These are phyloP conservation scores for Rotaria magnacalcarata DNA, from an alignment of 2,888 invertebrate genomes.

Conservation along the genomic window DNA sequence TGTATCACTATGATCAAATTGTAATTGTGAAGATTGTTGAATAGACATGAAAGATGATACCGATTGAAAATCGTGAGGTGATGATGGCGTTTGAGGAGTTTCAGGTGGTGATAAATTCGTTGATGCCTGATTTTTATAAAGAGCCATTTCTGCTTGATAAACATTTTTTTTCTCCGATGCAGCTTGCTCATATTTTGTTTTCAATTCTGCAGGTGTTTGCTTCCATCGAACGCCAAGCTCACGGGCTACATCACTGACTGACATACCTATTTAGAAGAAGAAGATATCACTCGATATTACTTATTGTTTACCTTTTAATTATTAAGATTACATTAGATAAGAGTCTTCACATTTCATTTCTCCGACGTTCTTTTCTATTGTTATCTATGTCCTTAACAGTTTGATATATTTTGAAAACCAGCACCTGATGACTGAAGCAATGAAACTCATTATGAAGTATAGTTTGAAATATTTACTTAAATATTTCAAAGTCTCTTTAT, in stretches of 20 bases:
- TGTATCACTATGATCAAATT: not conserved
- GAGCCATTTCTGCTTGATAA: not conserved
- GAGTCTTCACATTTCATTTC: too few relatives aligned
- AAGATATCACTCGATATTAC: not conserved
- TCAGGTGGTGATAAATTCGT: not conserved
- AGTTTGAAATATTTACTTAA: too few relatives aligned
- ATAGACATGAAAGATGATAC: not conserved
- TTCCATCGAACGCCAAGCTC: constrained; percentile 23
- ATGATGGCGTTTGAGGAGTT: not conserved
- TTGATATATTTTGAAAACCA: too few relatives aligned
- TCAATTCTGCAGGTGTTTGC: not conserved
- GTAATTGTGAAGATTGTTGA: not conserved
- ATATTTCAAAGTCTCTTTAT: too few relatives aligned
- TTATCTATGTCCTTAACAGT: too few relatives aligned
- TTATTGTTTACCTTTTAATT: too few relatives aligned
- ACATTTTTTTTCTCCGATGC: not conserved
- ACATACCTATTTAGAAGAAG: not conserved
- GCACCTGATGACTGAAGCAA: too few relatives aligned
- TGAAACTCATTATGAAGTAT: too few relatives aligned
- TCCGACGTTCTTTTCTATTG: too few relatives aligned
- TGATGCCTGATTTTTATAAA: not conserved
- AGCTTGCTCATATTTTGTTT: not conserved
- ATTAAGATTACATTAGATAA: too few relatives aligned
- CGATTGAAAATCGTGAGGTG: not conserved
- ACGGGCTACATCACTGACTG: not conserved